Base-by-base conservation (phyloP, 2,113 vertebrate genomes). In the Dryoscopus gambensis region DNA sequence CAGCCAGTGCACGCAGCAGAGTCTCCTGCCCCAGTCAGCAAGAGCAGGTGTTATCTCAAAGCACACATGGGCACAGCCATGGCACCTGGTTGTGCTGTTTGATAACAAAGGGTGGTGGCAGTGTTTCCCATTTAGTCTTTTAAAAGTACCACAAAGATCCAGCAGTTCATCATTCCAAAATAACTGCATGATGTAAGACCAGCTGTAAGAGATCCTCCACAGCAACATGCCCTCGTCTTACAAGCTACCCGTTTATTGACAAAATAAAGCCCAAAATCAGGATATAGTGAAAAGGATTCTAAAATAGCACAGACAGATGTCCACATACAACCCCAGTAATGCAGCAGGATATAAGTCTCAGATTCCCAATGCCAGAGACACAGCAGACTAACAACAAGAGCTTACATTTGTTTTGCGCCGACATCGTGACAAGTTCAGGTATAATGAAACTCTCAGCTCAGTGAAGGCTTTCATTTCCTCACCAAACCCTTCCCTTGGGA, bases 341-440 rank as follows among this genome's bases (percentile, higher is more conserved):
- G 0, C 23, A 87, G 49, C 0, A 35, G 35, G 68, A 39, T 1
- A 0, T 5, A 42, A 63, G 15, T 21, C 25, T 15, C 18, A n/a
- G 80, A 33, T 13, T 22, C 37, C 33, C 47, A 49, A 0, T 13
- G 19, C 35, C 42, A 23, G 31, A 57, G 37, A 69, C 25, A 35
- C 37, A 73, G 4, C 10, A 42, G 11, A 67, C 27, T 6, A 42
- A 53, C 7, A 59, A 33, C 49, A 80, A 59, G 31, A 25, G 59
- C 99, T 99, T 98, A 99, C 99, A 1, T 99, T 99, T 94, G 99
- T 99, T 98, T 99, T 99, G 79, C 99, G 98, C 92, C 99, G 99
- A 94, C 99, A 99, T 67, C 99, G 98, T 56, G 99, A 99, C 82
- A 99, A 87, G 80, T 99, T 99, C 74, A 99, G 98, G 97, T 99